Evolutionary conservation across 2,888 invertebrate genomes (phyloP), one percentile per base, ranked within the genome.

Genomic region (Romanomermis culicivorax): DNA sequence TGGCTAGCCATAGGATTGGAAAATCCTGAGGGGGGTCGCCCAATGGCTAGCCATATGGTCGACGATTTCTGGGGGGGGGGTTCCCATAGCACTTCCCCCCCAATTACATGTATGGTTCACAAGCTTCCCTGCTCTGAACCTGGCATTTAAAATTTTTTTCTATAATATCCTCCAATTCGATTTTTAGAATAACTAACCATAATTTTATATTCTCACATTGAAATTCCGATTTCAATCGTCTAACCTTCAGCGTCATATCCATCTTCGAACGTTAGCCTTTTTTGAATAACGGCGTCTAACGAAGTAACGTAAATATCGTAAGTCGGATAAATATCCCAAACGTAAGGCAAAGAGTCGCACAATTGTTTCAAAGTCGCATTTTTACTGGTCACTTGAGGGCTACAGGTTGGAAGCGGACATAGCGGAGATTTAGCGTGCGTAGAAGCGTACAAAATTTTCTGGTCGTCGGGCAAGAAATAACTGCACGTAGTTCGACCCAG

Each of bases 401-500:
- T 4, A 26, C 53, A 52, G 7, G 23, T 14, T 17, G 42, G 60
- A 20, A 53, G 50, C n/a, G 58, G 58, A 51, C 61, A 61, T 1
- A 24, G 29, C 43, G 24, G 20, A 42, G 14, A n/a, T n/a, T 3
- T 24, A 60, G 59, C 59, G 58, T 63, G 64, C 51, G 63, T 64
- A 45, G 63, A 64, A 30, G 65, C 65, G 52, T 63, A 65, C 26
- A 65, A 55, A 26, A 61, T 55, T 54, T 62, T 61, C 30, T 61
- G 59, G 53, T 64, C 63, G 55, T 64, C 64, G 11, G 56, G 45
- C 29, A 62, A 54, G 59, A 64, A 64, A 56, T 60, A 65, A 14
- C 64, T 64, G 55, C 65, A 65, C 2, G 65, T 65, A 7, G 61
- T 61, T 2, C 58, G 64, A 20, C 65, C 65, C 7, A 62, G 51